phyloP scores from a whole-genome alignment of 2,888 invertebrate species.

The Nineta flava region DNA sequence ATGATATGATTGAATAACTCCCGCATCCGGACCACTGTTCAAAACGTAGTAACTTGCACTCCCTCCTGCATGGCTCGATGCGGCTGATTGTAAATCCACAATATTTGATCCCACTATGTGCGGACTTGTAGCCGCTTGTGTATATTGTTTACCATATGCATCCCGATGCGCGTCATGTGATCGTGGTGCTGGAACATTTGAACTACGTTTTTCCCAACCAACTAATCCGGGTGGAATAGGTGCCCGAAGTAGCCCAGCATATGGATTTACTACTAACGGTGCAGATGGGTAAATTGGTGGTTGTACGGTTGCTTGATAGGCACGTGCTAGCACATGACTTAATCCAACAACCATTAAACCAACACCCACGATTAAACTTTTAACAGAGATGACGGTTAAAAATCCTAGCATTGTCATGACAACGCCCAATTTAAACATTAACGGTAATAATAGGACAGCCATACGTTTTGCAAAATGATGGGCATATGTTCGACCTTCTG shows the following conservation, averaged over 20 bases:
- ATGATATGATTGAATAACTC: not conserved
- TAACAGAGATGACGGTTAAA: constrained; percentile 54
- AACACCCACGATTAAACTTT: constrained; percentile 57
- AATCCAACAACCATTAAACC: constrained; percentile 27
- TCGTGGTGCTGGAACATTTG: not conserved
- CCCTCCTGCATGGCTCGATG: not conserved
- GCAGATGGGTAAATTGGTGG: constrained; percentile 13
- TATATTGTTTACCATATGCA: not conserved
- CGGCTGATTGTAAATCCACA: not conserved
- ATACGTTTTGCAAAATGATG: constrained; percentile 54
- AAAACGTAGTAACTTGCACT: not conserved
- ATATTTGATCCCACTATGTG: not conserved
- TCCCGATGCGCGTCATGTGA: not conserved
- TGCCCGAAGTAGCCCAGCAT: not conserved
- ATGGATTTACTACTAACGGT: not conserved
- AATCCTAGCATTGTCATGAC: constrained; percentile 55
- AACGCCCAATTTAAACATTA: constrained; percentile 61
- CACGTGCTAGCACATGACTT: constrained; percentile 24
- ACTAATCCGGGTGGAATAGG: not conserved
- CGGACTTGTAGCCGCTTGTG: not conserved
- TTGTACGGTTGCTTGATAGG: constrained; percentile 24
- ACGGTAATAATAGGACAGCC: constrained; percentile 52
- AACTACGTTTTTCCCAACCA: not conserved
- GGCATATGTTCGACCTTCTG: constrained; percentile 51
- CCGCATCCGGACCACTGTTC: not conserved